Evolutionary conservation across 2,888 invertebrate species (phyloP), one percentile per base, ranked within the genome.

Genomic region (Lasioglossum malachurum): DNA sequence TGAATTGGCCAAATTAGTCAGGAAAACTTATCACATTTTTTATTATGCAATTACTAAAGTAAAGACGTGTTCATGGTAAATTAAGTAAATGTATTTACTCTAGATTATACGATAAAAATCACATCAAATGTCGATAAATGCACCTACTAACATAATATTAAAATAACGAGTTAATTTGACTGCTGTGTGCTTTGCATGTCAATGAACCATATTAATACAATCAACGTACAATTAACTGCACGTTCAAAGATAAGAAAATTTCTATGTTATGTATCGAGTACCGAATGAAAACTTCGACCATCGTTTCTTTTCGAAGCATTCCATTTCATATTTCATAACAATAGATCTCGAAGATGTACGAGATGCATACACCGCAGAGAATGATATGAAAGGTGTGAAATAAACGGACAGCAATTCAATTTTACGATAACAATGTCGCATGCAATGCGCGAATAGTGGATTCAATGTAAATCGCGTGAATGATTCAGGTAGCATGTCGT

Each of bases 401-500:
- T 49, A 14, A 73, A 57, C 38, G 53, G 44, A 41, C 12, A 78
- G 5, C 49, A 64, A 79, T 76, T 46, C 31, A 35, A 67, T 82
- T 49, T 67, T 31, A 19, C 49, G 31, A 69, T 64, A 27, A 31
- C 46, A 72, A 76, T 80, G 67, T 83, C 46, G 84, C 80, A 80
- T 78, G 78, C 75, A 76, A 84, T 79, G 49, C 41, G 5, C 73
- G 74, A 78, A 84, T 87, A 88, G 87, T 88, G 86, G 88, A 85
- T 87, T 87, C 87, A 80, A 73, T 35, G 77, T 82, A 75, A 77
- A 80, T 82, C 83, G 85, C 80, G 69, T 81, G 76, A 75, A 82
- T 67, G 73, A 38, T 78, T 69, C 38, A 73, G 71, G 27, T 44
- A 73, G 78, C 16, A 75, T 72, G 75, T 49, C 46, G 31, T 60